Conservation (phyloP, 2,888 invertebrate species). For the Agrochola lota region DNA sequence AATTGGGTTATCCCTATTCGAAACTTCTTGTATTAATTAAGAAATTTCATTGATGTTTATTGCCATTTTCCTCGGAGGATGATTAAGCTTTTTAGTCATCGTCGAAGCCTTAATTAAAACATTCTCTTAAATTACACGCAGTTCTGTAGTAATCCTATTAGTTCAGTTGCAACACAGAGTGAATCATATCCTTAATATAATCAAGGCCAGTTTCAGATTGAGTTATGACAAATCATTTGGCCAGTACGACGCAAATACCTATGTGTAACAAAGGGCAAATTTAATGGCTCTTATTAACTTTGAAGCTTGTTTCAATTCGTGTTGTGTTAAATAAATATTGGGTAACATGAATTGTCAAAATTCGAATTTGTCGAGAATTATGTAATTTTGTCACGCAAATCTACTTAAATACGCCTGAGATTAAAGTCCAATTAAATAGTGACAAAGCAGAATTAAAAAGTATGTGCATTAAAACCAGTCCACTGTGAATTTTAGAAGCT, state of each 20-base stretch:
- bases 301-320: slow-evolving; percentile 57
- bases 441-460: slow-evolving; percentile 26
- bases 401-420: slow-evolving; percentile 12
- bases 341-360: slow-evolving; percentile 47
- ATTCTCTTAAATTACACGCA: slow-evolving; percentile 43
- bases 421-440: slow-evolving; percentile 38
- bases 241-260: slow-evolving; percentile 67
- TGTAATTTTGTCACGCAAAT: slow-evolving; percentile 48
- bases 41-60: slow-evolving; percentile 28
- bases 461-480: neutral
- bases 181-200: slow-evolving; percentile 77
- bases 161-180: slow-evolving; percentile 56
- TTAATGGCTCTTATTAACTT: slow-evolving; percentile 67
- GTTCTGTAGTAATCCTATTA: slow-evolving; percentile 67
- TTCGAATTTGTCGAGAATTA: slow-evolving; percentile 18
- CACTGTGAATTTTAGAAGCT: neutral
- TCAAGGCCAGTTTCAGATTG: slow-evolving; percentile 72
- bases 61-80: slow-evolving; percentile 30
- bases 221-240: slow-evolving; percentile 73
- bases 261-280: slow-evolving; percentile 70
- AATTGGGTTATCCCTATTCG: slow-evolving; percentile 51
- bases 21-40: slow-evolving; percentile 36
- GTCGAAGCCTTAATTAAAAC: slow-evolving; percentile 49
- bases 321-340: slow-evolving; percentile 60
- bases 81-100: slow-evolving; percentile 50